Evolutionary conservation across 2,888 invertebrate species (phyloP).

Genomic region (Athripsodes cinereus): DNA sequence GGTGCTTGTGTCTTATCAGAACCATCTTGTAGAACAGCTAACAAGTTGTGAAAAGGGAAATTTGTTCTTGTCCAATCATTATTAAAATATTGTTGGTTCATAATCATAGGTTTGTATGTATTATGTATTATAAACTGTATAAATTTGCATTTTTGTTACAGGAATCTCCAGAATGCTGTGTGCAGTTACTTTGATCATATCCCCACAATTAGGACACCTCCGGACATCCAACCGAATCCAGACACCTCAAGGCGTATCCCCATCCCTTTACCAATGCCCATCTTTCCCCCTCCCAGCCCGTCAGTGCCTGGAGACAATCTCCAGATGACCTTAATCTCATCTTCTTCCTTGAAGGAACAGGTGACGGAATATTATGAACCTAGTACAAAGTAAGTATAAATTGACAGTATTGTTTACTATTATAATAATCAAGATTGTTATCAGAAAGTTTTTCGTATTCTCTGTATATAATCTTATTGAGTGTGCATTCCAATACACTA

Average conservation of each 20-base stretch:
- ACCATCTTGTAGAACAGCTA: too few relatives aligned
- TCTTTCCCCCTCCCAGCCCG: neutral
- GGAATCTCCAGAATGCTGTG: constrained; percentile 95
- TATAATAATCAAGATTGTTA: too few relatives aligned
- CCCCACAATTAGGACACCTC: constrained; percentile 68
- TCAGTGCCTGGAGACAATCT: neutral
- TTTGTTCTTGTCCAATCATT: too few relatives aligned
- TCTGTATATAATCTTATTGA: too few relatives aligned
- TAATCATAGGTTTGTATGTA: too few relatives aligned
- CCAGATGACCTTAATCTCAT: constrained; percentile 1
- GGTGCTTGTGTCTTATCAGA: too few relatives aligned
- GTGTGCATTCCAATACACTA: too few relatives aligned
- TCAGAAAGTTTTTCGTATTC: too few relatives aligned
- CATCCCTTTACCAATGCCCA: neutral
- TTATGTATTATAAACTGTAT: too few relatives aligned
- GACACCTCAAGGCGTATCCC: neutral
- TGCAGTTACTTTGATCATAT: constrained; percentile 91
- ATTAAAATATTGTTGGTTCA: too few relatives aligned
- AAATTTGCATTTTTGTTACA: constrained; percentile 50
- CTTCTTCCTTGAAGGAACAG: neutral
- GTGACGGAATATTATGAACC: constrained; percentile 5
- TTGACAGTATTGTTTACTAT: too few relatives aligned
- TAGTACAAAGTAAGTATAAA: constrained; percentile 12
- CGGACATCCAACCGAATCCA: constrained; percentile 34
- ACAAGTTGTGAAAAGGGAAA: too few relatives aligned